These are phyloP conservation scores for Campylorhamphus procurvoides DNA, from an alignment of 2,113 vertebrate genomes.

Conservation along the genomic window DNA sequence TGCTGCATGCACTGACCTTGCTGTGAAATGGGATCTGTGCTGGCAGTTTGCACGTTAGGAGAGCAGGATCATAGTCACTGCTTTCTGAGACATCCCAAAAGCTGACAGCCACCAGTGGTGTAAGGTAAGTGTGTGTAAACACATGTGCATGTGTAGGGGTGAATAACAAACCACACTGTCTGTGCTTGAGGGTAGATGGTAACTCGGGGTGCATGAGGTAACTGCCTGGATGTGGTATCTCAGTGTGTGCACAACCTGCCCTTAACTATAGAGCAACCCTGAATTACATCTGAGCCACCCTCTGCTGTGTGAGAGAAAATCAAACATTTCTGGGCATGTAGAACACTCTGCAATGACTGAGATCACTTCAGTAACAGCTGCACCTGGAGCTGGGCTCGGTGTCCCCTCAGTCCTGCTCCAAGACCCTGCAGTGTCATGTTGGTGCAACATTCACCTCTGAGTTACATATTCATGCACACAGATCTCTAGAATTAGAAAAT, in stretches of 20 bases:
- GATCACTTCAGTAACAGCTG: neutral
- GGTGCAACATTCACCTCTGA: neutral
- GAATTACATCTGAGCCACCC: neutral
- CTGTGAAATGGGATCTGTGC: neutral
- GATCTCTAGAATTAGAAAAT: neutral
- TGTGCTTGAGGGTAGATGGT: neutral
- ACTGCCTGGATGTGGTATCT: neutral
- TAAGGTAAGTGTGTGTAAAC: neutral
- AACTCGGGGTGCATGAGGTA: neutral
- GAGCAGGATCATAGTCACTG: neutral
- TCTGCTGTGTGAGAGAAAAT: neutral
- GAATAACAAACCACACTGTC: neutral
- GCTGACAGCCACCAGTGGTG: neutral
- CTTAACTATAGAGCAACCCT: neutral
- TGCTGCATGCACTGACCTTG: neutral
- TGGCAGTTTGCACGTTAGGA: neutral
- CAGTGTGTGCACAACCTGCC: neutral
- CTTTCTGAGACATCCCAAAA: neutral
- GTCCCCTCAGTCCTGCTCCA: neutral
- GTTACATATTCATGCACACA: neutral
- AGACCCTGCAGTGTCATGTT: neutral
- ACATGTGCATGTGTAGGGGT: accelerated
- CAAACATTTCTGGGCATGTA: neutral
- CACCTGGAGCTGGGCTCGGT: neutral
- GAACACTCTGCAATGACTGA: neutral